Conservation (phyloP, 2,797 vertebrate genomes). For the Hydrophis major region DNA sequence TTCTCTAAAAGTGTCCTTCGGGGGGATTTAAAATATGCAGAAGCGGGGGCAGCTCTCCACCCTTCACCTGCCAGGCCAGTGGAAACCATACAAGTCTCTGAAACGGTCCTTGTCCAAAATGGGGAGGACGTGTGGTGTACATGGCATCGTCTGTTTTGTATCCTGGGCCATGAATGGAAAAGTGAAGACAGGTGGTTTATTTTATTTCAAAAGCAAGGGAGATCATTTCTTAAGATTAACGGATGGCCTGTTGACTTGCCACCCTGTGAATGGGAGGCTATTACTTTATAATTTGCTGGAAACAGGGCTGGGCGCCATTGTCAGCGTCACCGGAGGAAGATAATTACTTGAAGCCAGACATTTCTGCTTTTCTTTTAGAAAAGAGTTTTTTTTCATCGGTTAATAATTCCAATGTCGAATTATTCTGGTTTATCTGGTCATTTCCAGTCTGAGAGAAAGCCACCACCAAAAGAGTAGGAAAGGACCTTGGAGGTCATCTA, state of each 20-base stretch:
- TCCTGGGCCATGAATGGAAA: background rate
- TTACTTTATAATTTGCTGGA: background rate
- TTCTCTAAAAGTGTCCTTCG: background rate
- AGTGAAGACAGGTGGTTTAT: background rate
- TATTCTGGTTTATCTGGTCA: no score
- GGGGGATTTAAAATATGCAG: background rate
- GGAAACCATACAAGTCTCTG: background rate
- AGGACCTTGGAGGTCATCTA: background rate
- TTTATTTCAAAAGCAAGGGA: background rate
- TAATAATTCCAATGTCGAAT: no score
- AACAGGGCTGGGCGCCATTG: background rate
- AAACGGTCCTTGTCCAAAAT: background rate
- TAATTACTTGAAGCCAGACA: background rate
- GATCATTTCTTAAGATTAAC: background rate
- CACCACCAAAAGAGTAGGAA: background rate
- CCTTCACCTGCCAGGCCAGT: background rate
- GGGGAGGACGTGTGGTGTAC: no score
- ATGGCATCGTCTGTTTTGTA: background rate
- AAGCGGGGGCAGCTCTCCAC: background rate
- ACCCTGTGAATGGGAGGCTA: background rate
- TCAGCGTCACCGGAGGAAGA: background rate
- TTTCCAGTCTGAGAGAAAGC: background rate
- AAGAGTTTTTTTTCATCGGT: fast-evolving
- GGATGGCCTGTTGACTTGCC: background rate
- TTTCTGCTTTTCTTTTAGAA: background rate